These are phyloP conservation scores for Sycophaga agraensis DNA, from an alignment of 1,140 invertebrate genomes.

Conservation along the genomic window DNA sequence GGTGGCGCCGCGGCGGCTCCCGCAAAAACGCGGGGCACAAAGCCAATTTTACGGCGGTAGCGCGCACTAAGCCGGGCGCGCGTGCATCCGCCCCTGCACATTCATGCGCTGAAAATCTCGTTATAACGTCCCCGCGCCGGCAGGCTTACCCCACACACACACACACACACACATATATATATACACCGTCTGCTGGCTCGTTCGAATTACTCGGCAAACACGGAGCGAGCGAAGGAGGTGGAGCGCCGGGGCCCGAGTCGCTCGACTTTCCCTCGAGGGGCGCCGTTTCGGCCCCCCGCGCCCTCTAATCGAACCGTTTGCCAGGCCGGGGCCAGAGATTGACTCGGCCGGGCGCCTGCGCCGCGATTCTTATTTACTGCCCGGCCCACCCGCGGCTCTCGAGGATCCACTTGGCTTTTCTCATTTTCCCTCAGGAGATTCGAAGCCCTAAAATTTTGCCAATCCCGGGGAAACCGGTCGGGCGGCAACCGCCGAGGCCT, in stretches of 20 bases:
- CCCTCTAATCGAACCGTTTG: constrained; percentile 28
- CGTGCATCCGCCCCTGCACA: constrained; percentile 2
- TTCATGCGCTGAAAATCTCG: constrained; percentile 26
- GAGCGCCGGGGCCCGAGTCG: neutral
- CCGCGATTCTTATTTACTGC: constrained; percentile 30
- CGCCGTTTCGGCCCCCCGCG: neutral
- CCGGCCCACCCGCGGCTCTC: constrained; percentile 15
- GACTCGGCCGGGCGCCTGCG: constrained; percentile 18
- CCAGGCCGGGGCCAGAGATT: constrained; percentile 19
- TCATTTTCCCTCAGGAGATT: constrained; percentile 17
- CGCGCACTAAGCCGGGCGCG: neutral
- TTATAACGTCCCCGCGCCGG: constrained; percentile 8
- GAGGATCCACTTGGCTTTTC: constrained; percentile 4
- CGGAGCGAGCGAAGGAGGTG: neutral
- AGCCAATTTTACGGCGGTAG: constrained; percentile 20
- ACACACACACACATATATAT: constrained; percentile 3
- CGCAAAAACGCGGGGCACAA: too few relatives aligned
- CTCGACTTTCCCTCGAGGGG: too few relatives aligned
- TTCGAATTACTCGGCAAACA: constrained; percentile 29
- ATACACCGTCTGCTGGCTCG: constrained; percentile 23
- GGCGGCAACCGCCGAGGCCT: neutral
- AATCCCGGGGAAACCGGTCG: constrained; percentile 18
- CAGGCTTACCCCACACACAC: too few relatives aligned
- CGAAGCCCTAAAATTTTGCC: constrained; percentile 9
- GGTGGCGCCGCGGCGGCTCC: too few relatives aligned